Evolutionary conservation across 2,888 invertebrate species (phyloP), one percentile per base, ranked within the genome.

Genomic region (Campoplex nolae): DNA sequence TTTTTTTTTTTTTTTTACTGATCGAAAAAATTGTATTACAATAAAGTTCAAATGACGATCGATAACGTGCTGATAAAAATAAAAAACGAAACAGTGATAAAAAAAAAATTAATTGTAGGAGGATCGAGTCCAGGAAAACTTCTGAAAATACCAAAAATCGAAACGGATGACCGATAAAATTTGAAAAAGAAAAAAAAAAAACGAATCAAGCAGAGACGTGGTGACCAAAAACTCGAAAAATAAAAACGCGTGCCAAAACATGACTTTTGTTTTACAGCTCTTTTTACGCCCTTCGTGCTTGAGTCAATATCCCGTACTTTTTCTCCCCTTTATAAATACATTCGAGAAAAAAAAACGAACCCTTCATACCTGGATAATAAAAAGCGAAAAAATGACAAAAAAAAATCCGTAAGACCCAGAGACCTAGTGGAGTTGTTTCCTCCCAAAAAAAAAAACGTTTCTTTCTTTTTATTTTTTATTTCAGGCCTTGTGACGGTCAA

Each of bases 291-390:
- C 76, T 73, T 81, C 71, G 42, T 7, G 28, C 51, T 65, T 16
- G 70, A 70, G 70, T 76, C 75, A 76, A 68, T 38, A 56, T 80
- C 65, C 65, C 71, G 70, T 65, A 76, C 62, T 76, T 86, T 82
- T 76, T 68, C 81, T 77, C 67, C 86, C 86, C 81, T 84, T 86
- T 77, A 23, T 23, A 23, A 23, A n/a, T 23, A 28, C 74, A 32
- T 51, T 32, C 9, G 32, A 32, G 51, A 38, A 48, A 62, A 70
- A 35, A 76, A 68, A 71, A 11, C 58, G 68, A 84, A 83, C 81
- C 84, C 77, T 86, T 86, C 81, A 45, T 84, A 86, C 86, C 86
- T 86, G 86, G 78, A 84, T 58, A 84, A 86, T 86, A 86, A 86
- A 79, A 23, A 23, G 23, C 23, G 23, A 23, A 85, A 84, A 85